Conservation (phyloP, 2,113 vertebrate genomes). For the Mobula hypostoma region DNA sequence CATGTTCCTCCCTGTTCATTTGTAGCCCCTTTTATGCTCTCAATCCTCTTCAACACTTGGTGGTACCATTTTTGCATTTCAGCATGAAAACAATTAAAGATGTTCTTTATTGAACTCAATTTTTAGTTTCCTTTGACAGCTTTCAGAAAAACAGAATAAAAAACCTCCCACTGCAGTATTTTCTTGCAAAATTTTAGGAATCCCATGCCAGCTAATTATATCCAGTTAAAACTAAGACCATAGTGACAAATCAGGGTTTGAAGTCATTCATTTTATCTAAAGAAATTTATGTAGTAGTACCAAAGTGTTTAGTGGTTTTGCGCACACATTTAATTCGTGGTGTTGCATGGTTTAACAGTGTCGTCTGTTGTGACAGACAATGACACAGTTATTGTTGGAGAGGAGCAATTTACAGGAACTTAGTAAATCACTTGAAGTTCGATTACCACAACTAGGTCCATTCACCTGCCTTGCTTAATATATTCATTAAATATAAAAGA, state of each 20-base stretch:
- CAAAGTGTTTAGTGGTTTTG: background rate
- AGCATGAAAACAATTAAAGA: background rate
- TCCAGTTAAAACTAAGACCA: background rate
- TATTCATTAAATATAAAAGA: background rate
- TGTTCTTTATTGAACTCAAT: too few relatives aligned
- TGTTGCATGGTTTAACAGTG: background rate
- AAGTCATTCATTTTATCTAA: background rate
- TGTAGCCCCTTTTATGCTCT: background rate
- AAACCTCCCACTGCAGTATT: too few relatives aligned
- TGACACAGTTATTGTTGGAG: background rate
- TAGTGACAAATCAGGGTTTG: background rate
- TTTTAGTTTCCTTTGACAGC: too few relatives aligned
- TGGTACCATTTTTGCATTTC: background rate
- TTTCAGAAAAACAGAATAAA: background rate
- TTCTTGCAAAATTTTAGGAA: too few relatives aligned
- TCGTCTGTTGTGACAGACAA: background rate
- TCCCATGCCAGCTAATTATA: background rate
- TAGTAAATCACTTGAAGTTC: background rate
- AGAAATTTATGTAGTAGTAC: background rate
- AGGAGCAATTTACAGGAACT: background rate
- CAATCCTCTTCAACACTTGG: background rate
- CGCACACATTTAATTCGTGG: background rate
- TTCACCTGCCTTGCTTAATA: background rate
- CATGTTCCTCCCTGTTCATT: background rate
- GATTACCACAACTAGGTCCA: background rate